These are phyloP conservation scores for Drymonia ruficornis DNA, from an alignment of 2,888 invertebrate genomes.

Conservation along the genomic window DNA sequence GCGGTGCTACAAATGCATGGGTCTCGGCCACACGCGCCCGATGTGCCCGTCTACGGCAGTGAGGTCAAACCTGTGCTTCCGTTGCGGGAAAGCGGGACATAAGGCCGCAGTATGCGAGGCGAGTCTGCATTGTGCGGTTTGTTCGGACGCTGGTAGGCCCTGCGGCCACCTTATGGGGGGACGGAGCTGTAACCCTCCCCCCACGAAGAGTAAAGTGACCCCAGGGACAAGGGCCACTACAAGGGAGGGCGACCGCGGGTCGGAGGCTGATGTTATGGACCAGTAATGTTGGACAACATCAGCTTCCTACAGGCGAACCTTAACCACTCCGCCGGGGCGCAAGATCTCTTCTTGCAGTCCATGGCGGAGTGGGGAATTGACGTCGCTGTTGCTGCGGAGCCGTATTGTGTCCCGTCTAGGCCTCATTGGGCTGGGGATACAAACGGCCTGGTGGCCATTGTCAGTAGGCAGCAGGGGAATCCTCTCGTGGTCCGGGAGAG, in stretches of 20 bases:
- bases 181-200: neutral
- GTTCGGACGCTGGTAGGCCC: neutral
- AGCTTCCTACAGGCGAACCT: too few relatives aligned
- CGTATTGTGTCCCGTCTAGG: neutral
- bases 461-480: neutral
- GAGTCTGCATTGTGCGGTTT: neutral
- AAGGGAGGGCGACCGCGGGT: too few relatives aligned
- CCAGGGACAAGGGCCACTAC: too few relatives aligned
- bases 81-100: neutral
- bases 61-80: neutral
- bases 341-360: too few relatives aligned
- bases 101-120: neutral
- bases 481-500: too few relatives aligned
- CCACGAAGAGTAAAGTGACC: neutral
- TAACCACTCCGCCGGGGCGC: too few relatives aligned
- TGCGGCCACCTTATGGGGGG: neutral
- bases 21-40: neutral
- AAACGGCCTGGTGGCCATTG: neutral
- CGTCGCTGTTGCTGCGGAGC: neutral
- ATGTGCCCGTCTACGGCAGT: neutral
- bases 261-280: neutral
- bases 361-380: neutral
- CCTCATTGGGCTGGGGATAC: too few relatives aligned
- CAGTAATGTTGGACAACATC: neutral
- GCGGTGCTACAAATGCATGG: neutral